phyloP scores from a whole-genome alignment of 2,888 invertebrate genomes.

The Auanema freiburgensis region DNA sequence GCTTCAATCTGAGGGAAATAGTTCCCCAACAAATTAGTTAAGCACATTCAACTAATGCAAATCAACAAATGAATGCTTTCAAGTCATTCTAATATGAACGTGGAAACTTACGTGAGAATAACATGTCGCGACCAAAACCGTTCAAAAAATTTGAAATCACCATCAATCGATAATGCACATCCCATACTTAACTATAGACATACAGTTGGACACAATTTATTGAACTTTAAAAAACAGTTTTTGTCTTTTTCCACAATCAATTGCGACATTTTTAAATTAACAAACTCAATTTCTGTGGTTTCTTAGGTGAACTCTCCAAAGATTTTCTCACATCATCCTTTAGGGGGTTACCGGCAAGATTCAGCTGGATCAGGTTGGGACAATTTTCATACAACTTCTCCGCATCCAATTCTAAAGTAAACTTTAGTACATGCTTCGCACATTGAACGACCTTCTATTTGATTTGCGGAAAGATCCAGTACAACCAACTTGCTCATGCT shows the following conservation, averaged over 20 bases:
- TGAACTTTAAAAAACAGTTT: no score
- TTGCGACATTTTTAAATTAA: slow-evolving; percentile 17
- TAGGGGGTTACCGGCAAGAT: slow-evolving; percentile 36
- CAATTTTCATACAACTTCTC: slow-evolving; percentile 24
- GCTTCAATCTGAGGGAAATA: slow-evolving; percentile 5
- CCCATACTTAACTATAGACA: no score
- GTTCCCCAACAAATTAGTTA: background rate
- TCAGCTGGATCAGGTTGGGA: slow-evolving; percentile 31
- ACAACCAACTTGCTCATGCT: slow-evolving; percentile 34
- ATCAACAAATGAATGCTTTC: no score
- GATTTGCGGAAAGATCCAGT: slow-evolving; percentile 48
- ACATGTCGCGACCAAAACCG: no score
- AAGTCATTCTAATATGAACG: no score
- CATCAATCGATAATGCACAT: no score
- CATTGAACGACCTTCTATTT: slow-evolving; percentile 35
- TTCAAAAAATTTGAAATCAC: no score
- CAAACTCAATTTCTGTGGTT: slow-evolving; percentile 25
- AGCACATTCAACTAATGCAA: no score
- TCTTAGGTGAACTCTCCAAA: slow-evolving; percentile 13
- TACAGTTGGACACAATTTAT: no score
- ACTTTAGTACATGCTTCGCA: background rate
- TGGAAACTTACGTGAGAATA: no score
- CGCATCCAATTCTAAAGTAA: slow-evolving; percentile 37
- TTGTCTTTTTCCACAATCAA: no score
- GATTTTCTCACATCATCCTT: slow-evolving; percentile 16